These are phyloP conservation scores for Cheilosia scutellata DNA, from an alignment of 2,888 invertebrate genomes.

Conservation along the genomic window DNA sequence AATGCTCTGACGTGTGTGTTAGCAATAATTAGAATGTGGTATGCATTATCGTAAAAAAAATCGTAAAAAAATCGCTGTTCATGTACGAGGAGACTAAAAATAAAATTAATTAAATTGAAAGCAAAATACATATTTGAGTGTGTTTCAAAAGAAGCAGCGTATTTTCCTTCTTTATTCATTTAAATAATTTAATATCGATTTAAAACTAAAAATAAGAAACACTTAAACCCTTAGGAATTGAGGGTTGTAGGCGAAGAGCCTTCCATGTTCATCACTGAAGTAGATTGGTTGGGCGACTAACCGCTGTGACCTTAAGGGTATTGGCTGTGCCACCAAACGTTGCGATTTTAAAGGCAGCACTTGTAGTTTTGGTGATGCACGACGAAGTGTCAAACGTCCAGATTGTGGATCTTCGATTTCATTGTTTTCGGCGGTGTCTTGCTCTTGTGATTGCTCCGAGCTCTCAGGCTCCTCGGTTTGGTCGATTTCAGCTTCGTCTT, in stretches of 20 bases:
- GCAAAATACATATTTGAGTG: too few relatives aligned
- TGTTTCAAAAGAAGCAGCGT: too few relatives aligned
- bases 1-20: constrained; percentile 40
- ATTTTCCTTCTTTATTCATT: constrained; percentile 46
- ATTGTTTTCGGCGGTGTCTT: constrained; percentile 46
- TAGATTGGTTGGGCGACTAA: constrained; percentile 46
- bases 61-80: constrained; percentile 47
- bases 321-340: constrained; percentile 46
- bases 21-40: constrained; percentile 47
- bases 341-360: constrained; percentile 40
- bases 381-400: constrained; percentile 45
- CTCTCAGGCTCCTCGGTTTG: constrained; percentile 35
- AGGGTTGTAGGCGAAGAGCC: constrained; percentile 54
- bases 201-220: constrained; percentile 13
- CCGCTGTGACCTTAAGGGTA: constrained; percentile 36
- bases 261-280: constrained; percentile 50
- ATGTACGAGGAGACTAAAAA: constrained; percentile 52
- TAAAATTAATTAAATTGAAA: constrained; percentile 53
- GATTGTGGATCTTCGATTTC: constrained; percentile 51
- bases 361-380: constrained; percentile 43
- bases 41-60: constrained; percentile 57
- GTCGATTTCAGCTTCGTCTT: constrained; percentile 35
- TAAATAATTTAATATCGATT: constrained; percentile 49
- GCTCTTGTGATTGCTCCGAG: constrained; percentile 30
- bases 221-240: constrained; percentile 51